phyloP scores from a whole-genome alignment of 2,113 vertebrate species.

The Syrrhaptes paradoxus region DNA sequence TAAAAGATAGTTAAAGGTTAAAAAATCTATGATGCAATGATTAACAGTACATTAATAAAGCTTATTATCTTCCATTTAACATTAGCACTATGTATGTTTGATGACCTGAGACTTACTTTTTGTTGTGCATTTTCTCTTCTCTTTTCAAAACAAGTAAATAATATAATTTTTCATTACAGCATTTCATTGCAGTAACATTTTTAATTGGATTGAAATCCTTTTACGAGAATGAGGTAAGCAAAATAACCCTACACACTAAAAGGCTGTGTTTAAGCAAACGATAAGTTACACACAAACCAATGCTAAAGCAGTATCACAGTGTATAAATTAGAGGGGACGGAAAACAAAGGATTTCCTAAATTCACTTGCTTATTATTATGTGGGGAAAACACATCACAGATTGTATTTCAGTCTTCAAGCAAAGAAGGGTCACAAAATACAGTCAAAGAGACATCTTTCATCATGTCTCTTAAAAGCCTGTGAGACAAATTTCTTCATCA shows the following conservation, averaged over 20 bases:
- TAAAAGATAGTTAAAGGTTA: background rate
- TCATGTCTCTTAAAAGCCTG: background rate
- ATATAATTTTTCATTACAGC: background rate
- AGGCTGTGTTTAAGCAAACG: background rate
- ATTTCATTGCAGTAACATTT: background rate
- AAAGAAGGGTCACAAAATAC: background rate
- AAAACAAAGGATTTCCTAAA: background rate
- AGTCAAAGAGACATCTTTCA: background rate
- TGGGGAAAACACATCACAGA: background rate
- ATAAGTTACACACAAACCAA: background rate
- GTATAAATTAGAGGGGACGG: background rate
- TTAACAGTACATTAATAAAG: background rate
- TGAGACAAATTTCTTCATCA: background rate
- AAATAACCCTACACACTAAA: background rate
- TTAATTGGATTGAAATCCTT: background rate
- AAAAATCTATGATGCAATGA: background rate
- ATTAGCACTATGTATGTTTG: background rate
- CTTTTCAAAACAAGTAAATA: background rate
- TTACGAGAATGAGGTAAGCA: conserved; percentile 5
- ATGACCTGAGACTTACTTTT: background rate
- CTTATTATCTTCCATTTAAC: background rate
- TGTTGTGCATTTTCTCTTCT: background rate
- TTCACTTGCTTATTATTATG: background rate
- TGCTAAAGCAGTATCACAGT: background rate
- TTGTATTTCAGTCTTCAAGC: background rate